Evolutionary conservation across 2,888 invertebrate genomes (phyloP).

Genomic region (Bursaphelenchus okinawaensis): DNA sequence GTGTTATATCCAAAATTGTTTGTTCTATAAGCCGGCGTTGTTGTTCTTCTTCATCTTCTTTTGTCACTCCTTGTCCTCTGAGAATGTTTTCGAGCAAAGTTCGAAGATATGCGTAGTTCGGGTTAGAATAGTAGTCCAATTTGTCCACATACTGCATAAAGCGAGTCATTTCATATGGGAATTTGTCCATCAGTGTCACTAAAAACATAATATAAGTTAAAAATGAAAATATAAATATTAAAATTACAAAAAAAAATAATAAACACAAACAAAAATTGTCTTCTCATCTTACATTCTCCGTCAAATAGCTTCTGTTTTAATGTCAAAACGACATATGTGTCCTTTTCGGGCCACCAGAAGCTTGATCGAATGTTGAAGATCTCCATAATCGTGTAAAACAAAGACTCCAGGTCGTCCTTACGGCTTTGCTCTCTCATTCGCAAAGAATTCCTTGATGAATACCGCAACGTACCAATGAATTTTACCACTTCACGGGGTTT

Average conservation of each 20-base stretch:
- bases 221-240: too few relatives aligned
- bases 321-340: neutral
- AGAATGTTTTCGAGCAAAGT: neutral
- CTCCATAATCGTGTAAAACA: neutral
- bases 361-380: neutral
- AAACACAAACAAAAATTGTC: neutral
- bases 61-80: too few relatives aligned
- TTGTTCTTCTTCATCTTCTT: too few relatives aligned
- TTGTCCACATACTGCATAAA: neutral
- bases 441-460: neutral
- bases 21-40: too few relatives aligned
- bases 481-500: neutral
- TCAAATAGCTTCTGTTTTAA: neutral
- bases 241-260: too few relatives aligned
- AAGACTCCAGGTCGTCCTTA: conserved; percentile 9
- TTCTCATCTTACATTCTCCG: neutral
- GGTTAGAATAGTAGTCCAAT: neutral
- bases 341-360: neutral
- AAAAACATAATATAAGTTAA: too few relatives aligned
- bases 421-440: neutral
- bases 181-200: neutral
- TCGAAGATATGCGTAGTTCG: neutral
- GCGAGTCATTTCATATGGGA: neutral
- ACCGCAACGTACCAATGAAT: neutral
- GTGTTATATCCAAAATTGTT: too few relatives aligned